Evolutionary conservation across 2,113 vertebrate genomes (phyloP).

Genomic region (Dasypus novemcinctus): DNA sequence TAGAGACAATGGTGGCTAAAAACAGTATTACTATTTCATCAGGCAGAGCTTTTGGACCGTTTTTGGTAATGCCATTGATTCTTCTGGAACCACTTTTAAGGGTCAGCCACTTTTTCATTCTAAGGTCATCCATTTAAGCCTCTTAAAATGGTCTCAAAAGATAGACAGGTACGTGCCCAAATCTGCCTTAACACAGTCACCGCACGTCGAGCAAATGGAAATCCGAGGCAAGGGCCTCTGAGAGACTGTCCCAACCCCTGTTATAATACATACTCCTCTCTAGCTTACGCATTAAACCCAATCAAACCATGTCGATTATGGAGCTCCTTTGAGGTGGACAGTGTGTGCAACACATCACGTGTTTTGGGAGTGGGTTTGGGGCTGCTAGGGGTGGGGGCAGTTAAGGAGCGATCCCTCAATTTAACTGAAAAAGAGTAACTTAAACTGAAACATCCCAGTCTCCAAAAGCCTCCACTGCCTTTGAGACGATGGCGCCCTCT

Average conservation of each 20-base stretch:
- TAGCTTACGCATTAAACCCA: not conserved
- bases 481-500: too few relatives aligned
- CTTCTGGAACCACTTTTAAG: slow-evolving; percentile 37
- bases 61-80: not conserved
- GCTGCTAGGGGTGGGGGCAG: too few relatives aligned
- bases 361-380: too few relatives aligned
- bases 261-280: not conserved
- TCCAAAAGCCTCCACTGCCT: not conserved
- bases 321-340: not conserved
- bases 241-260: not conserved
- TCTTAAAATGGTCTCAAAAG: not conserved
- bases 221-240: not conserved
- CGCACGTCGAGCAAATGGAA: not conserved
- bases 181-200: not conserved
- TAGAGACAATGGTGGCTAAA: not conserved
- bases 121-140: not conserved
- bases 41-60: not conserved
- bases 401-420: not conserved
- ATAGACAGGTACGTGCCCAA: not conserved
- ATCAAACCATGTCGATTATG: not conserved
- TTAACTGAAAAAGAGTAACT: not conserved
- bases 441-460: not conserved
- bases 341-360: not conserved
- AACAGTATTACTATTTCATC: not conserved
- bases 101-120: not conserved